Evolutionary conservation across 1,140 invertebrate species (phyloP).

Genomic region (Heliconius hermathena): DNA sequence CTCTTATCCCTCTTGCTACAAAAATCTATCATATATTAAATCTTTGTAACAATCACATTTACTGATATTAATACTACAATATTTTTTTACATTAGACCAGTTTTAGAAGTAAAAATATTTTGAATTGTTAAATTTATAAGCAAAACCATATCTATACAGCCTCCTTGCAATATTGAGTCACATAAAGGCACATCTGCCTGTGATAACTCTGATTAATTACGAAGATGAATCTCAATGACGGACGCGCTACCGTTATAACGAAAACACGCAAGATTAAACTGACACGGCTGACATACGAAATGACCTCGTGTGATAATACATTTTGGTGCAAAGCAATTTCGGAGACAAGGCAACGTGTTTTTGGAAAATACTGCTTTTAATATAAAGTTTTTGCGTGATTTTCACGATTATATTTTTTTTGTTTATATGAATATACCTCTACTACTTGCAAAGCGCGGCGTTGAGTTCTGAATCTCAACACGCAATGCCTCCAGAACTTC

Average conservation of each 20-base stretch:
- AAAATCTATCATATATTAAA: no score
- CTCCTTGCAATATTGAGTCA: conserved; percentile 29
- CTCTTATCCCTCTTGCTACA: no score
- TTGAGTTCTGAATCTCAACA: no score
- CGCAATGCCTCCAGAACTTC: no score
- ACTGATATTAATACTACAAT: no score
- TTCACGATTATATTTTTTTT: neutral
- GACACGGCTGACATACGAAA: conserved; percentile 35
- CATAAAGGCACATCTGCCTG: conserved; percentile 37
- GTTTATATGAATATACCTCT: no score
- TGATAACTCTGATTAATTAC: conserved; percentile 46
- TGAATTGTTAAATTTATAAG: neutral
- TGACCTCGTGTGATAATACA: conserved; percentile 27
- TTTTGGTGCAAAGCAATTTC: conserved; percentile 15
- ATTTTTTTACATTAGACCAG: neutral
- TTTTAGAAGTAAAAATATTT: neutral
- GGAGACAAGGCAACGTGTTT: conserved; percentile 13
- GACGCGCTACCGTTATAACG: conserved; percentile 42
- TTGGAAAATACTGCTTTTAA: neutral
- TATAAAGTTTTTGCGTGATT: neutral
- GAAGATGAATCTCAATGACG: conserved; percentile 42
- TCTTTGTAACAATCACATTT: no score
- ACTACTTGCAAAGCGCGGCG: no score
- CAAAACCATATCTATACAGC: conserved; percentile 3
- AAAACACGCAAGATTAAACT: conserved; percentile 41